Percentiles rank a stretch among this genome's conserved stretches.
Conservation (phyloP, 2,113 vertebrate species). For the Pyxicephalus adspersus region DNA sequence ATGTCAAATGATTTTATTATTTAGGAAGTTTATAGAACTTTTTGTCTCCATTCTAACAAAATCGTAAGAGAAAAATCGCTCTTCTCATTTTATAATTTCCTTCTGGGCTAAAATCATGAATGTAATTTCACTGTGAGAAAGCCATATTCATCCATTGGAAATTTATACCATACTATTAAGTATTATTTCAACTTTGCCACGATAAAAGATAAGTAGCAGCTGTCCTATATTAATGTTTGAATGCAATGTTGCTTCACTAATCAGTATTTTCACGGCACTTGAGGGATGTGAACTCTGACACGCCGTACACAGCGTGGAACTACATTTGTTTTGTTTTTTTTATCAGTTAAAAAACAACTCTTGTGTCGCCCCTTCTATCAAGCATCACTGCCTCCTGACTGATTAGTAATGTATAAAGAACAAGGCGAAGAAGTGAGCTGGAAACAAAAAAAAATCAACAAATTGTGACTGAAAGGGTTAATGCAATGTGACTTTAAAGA, state of each 20-base stretch:
- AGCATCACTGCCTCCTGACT: slow-evolving; percentile 38
- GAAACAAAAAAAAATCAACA: slow-evolving; percentile 17
- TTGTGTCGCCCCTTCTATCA: slow-evolving; percentile 21
- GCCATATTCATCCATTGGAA: no score
- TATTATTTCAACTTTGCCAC: background rate
- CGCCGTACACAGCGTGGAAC: slow-evolving; percentile 17
- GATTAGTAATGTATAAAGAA: slow-evolving; percentile 26
- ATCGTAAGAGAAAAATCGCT: no score
- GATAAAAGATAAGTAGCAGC: background rate
- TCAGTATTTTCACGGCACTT: background rate
- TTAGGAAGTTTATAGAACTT: no score
- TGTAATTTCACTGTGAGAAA: no score
- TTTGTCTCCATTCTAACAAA: no score
- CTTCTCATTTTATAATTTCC: no score
- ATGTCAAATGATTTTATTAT: no score
- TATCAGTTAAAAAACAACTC: slow-evolving; percentile 20
- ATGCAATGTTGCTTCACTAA: background rate
- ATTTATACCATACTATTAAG: no score
- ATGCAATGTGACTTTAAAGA: background rate
- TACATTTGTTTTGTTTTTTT: slow-evolving; percentile 17
- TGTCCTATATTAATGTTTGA: no score
- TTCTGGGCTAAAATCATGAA: no score
- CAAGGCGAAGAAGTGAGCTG: slow-evolving; percentile 2
- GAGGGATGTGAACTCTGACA: background rate
- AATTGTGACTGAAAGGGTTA: background rate